Evolutionary conservation across 1,140 invertebrate genomes (phyloP).

Genomic region (Scaptomyza pallida): DNA sequence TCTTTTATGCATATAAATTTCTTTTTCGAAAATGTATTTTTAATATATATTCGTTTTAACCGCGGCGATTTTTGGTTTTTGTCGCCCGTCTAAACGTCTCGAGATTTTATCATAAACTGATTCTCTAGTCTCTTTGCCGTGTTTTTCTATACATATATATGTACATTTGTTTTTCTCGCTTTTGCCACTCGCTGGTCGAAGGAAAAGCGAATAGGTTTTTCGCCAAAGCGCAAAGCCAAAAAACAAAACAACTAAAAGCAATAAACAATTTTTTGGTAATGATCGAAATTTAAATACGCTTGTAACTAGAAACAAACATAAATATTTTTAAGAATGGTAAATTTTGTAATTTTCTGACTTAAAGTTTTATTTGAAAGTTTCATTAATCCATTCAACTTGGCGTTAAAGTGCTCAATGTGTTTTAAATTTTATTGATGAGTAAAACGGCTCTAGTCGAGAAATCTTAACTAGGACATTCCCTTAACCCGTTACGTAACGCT

Average conservation of each 20-base stretch:
- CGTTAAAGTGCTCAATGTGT: too few species aligned
- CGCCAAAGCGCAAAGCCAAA: slow-evolving; percentile 62
- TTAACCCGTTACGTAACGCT: too few species aligned
- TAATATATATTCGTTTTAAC: neutral
- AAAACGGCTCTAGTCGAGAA: too few species aligned
- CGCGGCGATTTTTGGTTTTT: slow-evolving; percentile 50
- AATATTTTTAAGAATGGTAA: too few species aligned
- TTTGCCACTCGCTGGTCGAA: slow-evolving; percentile 35
- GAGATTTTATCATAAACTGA: slow-evolving; percentile 84
- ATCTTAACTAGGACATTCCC: too few species aligned
- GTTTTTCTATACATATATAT: slow-evolving; percentile 58
- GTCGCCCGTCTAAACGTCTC: slow-evolving; percentile 77
- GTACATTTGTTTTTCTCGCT: too few species aligned
- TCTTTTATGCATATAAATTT: neutral
- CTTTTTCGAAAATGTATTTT: slow-evolving; percentile 9
- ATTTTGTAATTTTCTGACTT: too few species aligned
- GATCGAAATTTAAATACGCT: neutral
- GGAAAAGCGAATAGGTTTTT: slow-evolving; percentile 61
- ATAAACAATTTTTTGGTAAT: neutral
- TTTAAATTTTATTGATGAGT: too few species aligned
- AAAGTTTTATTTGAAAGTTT: too few species aligned
- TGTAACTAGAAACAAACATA: too few species aligned
- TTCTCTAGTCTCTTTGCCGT: slow-evolving; percentile 54
- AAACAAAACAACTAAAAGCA: slow-evolving; percentile 39
- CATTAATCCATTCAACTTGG: too few species aligned